phyloP scores from a whole-genome alignment of 2,113 vertebrate genomes.

The Burhinus oedicnemus region DNA sequence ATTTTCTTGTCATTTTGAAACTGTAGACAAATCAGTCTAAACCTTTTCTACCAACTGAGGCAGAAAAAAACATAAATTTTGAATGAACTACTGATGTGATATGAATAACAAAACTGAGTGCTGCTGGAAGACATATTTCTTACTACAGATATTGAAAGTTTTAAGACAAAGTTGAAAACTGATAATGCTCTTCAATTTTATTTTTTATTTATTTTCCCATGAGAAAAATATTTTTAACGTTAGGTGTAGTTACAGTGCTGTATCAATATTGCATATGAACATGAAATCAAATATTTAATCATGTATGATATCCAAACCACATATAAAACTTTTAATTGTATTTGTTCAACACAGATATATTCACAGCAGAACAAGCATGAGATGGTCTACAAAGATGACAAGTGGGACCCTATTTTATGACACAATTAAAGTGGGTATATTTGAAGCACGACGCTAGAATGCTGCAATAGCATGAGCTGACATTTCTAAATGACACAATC shows the following conservation, averaged over 20 bases:
- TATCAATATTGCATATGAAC: background rate
- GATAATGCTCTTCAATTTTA: background rate
- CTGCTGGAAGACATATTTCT: background rate
- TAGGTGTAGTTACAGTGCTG: background rate
- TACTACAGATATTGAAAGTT: background rate
- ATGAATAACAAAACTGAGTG: background rate
- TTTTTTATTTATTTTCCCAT: background rate
- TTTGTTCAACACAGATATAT: background rate
- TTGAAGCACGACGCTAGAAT: background rate
- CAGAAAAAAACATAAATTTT: background rate
- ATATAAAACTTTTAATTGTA: background rate
- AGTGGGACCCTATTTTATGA: background rate
- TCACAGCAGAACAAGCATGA: background rate
- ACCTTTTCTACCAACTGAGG: background rate
- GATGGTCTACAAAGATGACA: background rate
- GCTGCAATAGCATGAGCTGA: background rate
- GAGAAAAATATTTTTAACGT: background rate
- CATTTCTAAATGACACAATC: slow-evolving; percentile 8
- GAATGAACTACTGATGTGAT: background rate
- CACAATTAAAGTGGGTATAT: background rate
- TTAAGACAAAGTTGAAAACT: background rate
- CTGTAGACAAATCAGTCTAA: background rate
- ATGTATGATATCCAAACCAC: background rate
- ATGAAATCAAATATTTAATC: background rate
- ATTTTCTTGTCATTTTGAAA: slow-evolving; percentile 1